phyloP scores from a whole-genome alignment of 2,113 vertebrate genomes.

The Heterochromis multidens region DNA sequence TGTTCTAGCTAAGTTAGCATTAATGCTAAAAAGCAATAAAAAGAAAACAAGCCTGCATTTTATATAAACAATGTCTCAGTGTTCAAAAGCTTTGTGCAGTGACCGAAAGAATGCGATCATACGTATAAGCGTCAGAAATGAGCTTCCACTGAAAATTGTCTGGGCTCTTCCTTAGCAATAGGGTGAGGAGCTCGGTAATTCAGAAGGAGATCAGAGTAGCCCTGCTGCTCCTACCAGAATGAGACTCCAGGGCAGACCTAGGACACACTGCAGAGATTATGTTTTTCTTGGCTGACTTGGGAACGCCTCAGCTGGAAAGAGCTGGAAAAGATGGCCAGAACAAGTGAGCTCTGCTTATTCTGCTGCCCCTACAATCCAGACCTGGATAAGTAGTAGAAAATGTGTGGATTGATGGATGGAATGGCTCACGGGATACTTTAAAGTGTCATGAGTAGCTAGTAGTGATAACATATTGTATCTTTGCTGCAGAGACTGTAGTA shows the following conservation, averaged over 20 bases:
- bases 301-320: neutral
- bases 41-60: neutral
- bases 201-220: too few species aligned
- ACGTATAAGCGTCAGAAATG: neutral
- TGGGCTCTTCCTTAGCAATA: neutral
- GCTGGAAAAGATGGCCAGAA: neutral
- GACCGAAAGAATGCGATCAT: neutral
- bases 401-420: neutral
- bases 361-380: neutral
- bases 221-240: too few species aligned
- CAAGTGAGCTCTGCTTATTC: accelerated
- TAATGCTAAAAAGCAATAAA: neutral
- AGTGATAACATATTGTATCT: neutral
- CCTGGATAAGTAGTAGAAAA: neutral
- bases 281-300: neutral
- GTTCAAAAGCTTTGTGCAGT: neutral
- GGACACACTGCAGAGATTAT: too few species aligned
- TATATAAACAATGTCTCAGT: neutral
- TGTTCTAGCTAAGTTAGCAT: neutral
- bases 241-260: too few species aligned
- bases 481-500: neutral
- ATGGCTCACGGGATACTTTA: neutral
- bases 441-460: neutral
- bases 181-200: too few species aligned
- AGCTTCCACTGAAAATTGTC: neutral